Percentiles rank a stretch among this genome's conserved stretches.
These are phyloP conservation scores for Hydrozoanthus gracilis DNA, from an alignment of 92 coral and sea anemone genomes.

Conservation along the genomic window DNA sequence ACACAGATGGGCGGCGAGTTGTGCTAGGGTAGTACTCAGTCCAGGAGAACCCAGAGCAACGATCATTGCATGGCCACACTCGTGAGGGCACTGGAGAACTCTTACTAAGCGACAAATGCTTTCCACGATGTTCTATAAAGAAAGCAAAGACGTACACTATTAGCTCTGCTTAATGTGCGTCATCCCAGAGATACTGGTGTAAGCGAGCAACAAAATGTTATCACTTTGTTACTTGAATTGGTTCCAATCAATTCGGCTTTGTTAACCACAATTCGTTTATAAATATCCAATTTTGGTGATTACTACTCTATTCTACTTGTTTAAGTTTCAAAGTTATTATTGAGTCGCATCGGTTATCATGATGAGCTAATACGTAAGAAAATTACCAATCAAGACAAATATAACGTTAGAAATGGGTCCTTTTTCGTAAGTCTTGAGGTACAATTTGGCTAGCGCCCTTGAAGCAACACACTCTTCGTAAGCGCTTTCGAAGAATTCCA, in stretches of 20 bases:
- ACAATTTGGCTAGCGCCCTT: too few relatives aligned
- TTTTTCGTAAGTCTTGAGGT: too few relatives aligned
- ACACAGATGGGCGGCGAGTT: conserved; percentile 95
- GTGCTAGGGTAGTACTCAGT: conserved; percentile 85
- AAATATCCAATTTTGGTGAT: too few relatives aligned
- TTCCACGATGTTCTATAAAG: conserved; percentile 88
- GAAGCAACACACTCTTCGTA: not conserved
- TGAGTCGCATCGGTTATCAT: too few relatives aligned
- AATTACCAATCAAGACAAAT: too few relatives aligned
- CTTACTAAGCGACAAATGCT: conserved; percentile 95
- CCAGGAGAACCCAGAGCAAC: conserved; percentile 98
- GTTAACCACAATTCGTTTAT: too few relatives aligned
- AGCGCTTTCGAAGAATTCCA: not conserved
- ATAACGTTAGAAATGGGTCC: too few relatives aligned
- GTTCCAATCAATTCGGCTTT: not conserved
- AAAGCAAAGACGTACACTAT: not conserved
- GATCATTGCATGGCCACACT: conserved; percentile 95
- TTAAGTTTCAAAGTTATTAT: too few relatives aligned
- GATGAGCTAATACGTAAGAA: too few relatives aligned
- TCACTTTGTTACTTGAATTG: not conserved
- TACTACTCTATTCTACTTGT: too few relatives aligned
- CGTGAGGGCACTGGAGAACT: conserved; percentile 93
- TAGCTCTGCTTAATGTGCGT: not conserved
- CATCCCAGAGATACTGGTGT: not conserved
- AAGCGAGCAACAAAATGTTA: not conserved